Base-by-base conservation (phyloP, 2,797 vertebrate species). In the Aldrovandia affinis region DNA sequence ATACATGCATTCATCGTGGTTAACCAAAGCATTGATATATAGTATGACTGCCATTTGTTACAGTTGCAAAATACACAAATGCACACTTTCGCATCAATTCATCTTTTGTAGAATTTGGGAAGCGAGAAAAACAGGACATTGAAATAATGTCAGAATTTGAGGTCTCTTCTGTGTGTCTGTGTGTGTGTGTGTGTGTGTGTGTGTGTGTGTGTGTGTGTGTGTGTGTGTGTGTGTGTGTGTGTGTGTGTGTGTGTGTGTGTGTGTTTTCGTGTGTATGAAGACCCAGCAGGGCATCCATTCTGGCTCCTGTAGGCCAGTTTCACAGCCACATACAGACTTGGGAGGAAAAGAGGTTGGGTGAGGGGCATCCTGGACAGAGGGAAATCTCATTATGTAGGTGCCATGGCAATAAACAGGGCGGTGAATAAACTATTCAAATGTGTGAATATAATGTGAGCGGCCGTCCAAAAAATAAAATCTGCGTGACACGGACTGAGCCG, bases 401-500 rank as follows among this genome's bases (percentile, higher is more conserved):
- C 82, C 73, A 83, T 70, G 85, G 81, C 80, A 87, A 83, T 83
- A 82, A 85, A 80, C 36, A 44, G 82, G 68, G 83, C 15, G 80
- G 85, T 85, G 83, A 77, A 81, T 85, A 84, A 88, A 87, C 86
- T 81, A 84, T 86, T 85, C 83, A 81, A 47, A 85, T 84, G 84
- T 81, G 78, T 83, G 87, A 85, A 89, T 85, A 81, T 85, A 84
- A 86, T 59, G 33, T 81, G 77, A 83, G 81, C 52, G 63, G 83
- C 88, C 86, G 83, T 88, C 86, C 85, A 83, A 82, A 84, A 86
- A 86, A 81, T 75, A 83, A 88, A 88, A 87, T 86, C 81, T 87
- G 87, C 80, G 44, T 86, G 81, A 88, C 78, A 42, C 30, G 59
- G 81, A 86, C 81, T 86, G 77, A 70, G 75, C 75, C 81, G 42